Base-by-base conservation (phyloP, 1,140 invertebrate species). In the Psilanteris sp. region DNA sequence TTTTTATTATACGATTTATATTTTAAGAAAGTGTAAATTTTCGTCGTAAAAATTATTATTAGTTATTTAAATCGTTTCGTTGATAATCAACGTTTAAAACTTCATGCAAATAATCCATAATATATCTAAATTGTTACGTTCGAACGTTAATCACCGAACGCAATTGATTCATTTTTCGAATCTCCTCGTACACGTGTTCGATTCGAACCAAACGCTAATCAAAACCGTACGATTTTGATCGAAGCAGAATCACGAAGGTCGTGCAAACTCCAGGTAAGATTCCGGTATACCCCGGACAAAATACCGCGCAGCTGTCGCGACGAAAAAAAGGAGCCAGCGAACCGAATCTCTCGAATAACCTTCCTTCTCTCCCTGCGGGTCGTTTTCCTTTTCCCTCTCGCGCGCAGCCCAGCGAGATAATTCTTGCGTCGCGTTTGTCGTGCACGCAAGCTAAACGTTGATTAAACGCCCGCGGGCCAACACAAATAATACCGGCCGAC, bases 291-390 rank as follows among this genome's bases (percentile, higher is more conserved):
- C 26, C 41, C 11, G 27, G 27, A 64, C 22, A 29, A 73, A 73
- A 73, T 73, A 36, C 52, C 43, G 36, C 32, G 70, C 70, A 73
- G 70, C 70, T 73, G 70, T 62, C 46, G 61, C 44, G 5, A 57
- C 29, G 43, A 66, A 57, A 74, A 66, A 74, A 61, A 64, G 32
- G 50, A 64, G 16, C 32, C 57, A 37, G 32, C 67, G 39, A 43
- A 55, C 41, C 59, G 70, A 73, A 52, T 52, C 57, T 13, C 22
- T 0, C 27, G 36, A 13, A 7, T 18, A 9, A 9, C 24, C 29
- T 8, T n/a, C 14, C 6, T 27, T 15, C 7, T 24, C 26, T 3
- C 14, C 20, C 10, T 11, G 29, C 27, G 44, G 16, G 32, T 31
- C 32, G 26, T 57, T 26, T 44, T 39, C 29, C 31, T 59, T 52